phyloP scores from a whole-genome alignment of 2,113 vertebrate genomes.

The Myotis yumanensis region DNA sequence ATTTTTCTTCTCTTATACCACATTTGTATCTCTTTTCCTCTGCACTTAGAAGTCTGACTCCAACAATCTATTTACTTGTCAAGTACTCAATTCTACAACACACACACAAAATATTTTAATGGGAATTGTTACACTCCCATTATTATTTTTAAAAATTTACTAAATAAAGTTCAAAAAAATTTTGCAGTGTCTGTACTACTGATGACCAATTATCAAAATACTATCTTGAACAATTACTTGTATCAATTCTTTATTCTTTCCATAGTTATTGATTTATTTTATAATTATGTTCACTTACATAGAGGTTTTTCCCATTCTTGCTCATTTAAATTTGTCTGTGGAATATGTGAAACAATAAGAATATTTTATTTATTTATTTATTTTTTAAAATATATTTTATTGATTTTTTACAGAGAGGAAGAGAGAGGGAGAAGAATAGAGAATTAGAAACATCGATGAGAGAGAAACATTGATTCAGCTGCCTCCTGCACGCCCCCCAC shows the following conservation, averaged over 20 bases:
- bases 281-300: background rate
- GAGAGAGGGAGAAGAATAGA: too few species aligned
- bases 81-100: background rate
- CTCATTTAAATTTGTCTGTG: background rate
- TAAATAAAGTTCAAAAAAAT: background rate
- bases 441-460: too few species aligned
- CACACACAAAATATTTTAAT: background rate
- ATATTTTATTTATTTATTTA: too few species aligned
- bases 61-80: background rate
- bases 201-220: background rate
- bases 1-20: background rate
- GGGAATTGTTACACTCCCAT: background rate
- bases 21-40: background rate
- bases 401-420: too few species aligned
- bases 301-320: background rate
- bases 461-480: too few species aligned
- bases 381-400: too few species aligned
- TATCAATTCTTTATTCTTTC: background rate
- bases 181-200: background rate
- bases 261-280: background rate
- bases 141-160: background rate
- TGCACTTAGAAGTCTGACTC: background rate
- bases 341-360: background rate
- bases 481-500: too few species aligned
- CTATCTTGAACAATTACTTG: background rate